Evolutionary conservation across 2,888 invertebrate species (phyloP), one percentile per base, ranked within the genome.

Genomic region (Latheticus oryzae): DNA sequence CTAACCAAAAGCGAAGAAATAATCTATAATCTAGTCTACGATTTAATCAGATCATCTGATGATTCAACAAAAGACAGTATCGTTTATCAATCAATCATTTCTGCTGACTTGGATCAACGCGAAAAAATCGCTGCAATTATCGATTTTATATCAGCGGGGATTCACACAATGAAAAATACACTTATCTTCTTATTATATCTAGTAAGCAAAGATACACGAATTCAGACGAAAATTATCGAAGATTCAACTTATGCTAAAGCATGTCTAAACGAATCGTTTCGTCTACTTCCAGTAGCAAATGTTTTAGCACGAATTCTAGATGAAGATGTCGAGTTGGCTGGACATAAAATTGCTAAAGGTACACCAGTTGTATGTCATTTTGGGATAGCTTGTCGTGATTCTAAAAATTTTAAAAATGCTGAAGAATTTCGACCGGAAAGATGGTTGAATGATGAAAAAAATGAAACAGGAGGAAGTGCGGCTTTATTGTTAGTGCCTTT

Each of bases 41-140:
- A 91, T 73, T 81, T 93, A 74, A 87, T 93, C 72, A 87, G 89
- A 63, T 83, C 85, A 45, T 77, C 81, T 53, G 79, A 81, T 66
- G 82, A 83, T 58, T 81, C 84, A 51, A 79, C 79, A 4, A 79
- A 81, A 23, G 87, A 86, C 11, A 81, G 85, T 9, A 87, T 87
- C 67, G 87, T 93, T 38, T 91, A 93, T 72, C 82, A 88, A 52
- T 88, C 87, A 53, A 89, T 93, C 56, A 78, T 93, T 33, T 83
- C 85, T 26, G 87, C 90, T 33, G 84, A 84, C 57, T 79, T 93
- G 32, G 92, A 93, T 70, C 85, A 87, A 70, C 81, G 88, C 40
- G 93, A 94, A 72, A 92, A 93, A 77, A 91, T 90, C 71, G 90
- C 91, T 0, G 91, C 90, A 0, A 87, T 93, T 45, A 89, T 93